Percentiles rank a stretch among this genome's conserved stretches.
Conservation (phyloP, 2,113 vertebrate species). For the Ictalurus punctatus region DNA sequence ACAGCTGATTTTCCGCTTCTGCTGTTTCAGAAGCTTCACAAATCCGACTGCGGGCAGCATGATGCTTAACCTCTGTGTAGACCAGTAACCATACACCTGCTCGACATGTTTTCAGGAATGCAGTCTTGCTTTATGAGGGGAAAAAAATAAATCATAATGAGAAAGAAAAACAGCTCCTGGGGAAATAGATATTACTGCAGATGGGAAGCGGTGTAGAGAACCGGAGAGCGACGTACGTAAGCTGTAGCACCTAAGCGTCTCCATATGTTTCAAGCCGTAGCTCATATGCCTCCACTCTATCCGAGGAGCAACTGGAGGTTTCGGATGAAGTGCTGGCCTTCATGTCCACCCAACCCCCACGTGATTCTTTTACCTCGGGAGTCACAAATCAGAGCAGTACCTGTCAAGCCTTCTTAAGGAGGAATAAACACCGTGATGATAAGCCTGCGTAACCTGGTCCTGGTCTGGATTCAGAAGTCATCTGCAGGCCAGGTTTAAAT, state of each 20-base stretch:
- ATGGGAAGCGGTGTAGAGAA: neutral
- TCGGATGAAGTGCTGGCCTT: constrained; percentile 28
- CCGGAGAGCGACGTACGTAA: neutral
- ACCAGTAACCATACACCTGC: neutral
- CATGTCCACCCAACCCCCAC: constrained; percentile 1
- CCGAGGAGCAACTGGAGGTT: constrained; percentile 40
- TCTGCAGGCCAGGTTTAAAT: constrained; percentile 10
- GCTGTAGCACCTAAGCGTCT: constrained; percentile 38
- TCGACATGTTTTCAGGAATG: neutral
- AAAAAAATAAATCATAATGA: neutral
- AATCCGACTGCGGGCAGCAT: neutral
- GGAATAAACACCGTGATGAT: constrained; percentile 50
- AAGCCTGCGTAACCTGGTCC: constrained; percentile 29
- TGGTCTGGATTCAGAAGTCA: constrained; percentile 42
- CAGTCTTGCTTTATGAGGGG: neutral
- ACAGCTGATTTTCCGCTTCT: neutral
- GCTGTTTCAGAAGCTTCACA: neutral
- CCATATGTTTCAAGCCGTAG: constrained; percentile 38
- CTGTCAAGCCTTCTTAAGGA: constrained; percentile 45
- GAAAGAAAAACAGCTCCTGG: neutral
- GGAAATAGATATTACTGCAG: neutral
- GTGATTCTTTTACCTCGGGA: constrained; percentile 24
- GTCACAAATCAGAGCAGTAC: constrained; percentile 50
- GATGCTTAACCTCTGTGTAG: neutral
- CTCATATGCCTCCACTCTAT: constrained; percentile 33